A percentile compares a stretch with the other conserved stretches of the same genome.
phyloP scores from a whole-genome alignment of 2,797 vertebrate genomes.

The Pantherophis alleghaniensis region DNA sequence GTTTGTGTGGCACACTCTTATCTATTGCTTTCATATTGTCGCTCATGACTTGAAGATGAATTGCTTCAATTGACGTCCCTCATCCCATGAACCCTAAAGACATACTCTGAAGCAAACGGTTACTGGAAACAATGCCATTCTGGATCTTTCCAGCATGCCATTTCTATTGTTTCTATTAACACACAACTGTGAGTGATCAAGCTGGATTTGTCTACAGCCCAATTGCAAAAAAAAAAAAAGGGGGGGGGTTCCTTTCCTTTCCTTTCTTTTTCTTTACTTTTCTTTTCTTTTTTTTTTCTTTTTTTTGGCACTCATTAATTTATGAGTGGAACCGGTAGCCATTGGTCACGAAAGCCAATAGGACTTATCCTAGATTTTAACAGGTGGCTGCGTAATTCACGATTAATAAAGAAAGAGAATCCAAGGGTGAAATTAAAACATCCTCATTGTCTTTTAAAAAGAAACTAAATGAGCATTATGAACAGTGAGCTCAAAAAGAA shows the following conservation, averaged over 20 bases:
- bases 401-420: conserved; percentile 18
- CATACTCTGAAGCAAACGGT: neutral
- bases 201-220: neutral
- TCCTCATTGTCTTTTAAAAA: neutral
- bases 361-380: neutral
- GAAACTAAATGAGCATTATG: neutral
- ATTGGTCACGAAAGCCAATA: neutral
- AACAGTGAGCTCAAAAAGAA: neutral
- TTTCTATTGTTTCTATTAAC: neutral
- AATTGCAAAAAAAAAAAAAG: neutral
- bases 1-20: neutral
- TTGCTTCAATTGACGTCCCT: neutral
- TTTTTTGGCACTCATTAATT: conserved; percentile 13
- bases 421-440: conserved; percentile 14
- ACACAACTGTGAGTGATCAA: neutral
- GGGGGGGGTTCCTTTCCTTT: neutral
- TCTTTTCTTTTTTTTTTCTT: neutral
- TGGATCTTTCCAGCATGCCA: neutral
- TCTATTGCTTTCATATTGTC: conserved; percentile 34
- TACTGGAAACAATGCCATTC: conserved; percentile 24
- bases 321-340: conserved; percentile 22
- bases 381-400: neutral
- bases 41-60: conserved; percentile 25
- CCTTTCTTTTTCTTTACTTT: neutral
- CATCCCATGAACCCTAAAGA: conserved; percentile 14